Conservation (phyloP, 2,888 invertebrate species). For the Rotaria macrura region DNA sequence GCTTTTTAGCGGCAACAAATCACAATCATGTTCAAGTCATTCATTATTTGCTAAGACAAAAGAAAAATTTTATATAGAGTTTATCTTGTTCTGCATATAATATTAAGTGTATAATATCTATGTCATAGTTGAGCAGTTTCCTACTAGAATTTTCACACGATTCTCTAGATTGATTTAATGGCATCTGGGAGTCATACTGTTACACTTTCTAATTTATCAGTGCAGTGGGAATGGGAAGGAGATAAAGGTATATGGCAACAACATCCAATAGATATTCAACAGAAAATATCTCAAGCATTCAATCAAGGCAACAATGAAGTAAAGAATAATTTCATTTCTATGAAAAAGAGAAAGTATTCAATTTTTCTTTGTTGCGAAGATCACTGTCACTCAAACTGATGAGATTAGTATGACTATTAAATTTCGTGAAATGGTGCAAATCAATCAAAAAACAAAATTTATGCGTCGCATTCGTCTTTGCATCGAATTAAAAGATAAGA, state of each 20-base stretch:
- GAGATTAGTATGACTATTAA: background rate
- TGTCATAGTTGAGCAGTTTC: no score
- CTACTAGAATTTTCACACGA: no score
- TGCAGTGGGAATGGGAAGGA: slow-evolving; percentile 18
- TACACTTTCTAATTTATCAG: background rate
- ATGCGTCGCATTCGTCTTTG: background rate
- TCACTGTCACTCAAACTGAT: background rate
- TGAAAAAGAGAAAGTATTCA: background rate
- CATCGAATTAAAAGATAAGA: background rate
- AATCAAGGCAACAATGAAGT: background rate
- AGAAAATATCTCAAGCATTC: background rate
- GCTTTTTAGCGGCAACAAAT: background rate
- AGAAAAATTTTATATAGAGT: no score
- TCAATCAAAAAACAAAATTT: slow-evolving; percentile 14
- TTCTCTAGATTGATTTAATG: background rate
- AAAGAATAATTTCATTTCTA: background rate
- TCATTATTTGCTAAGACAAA: no score
- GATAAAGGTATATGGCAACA: slow-evolving; percentile 9
- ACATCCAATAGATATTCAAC: background rate
- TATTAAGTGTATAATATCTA: no score
- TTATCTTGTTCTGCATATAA: no score
- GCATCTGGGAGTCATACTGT: background rate
- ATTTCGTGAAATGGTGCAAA: background rate
- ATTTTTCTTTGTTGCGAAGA: background rate
- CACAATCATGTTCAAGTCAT: background rate